Evolutionary conservation across 2,113 vertebrate genomes (phyloP).

Genomic region (Orientallactaga bullata): DNA sequence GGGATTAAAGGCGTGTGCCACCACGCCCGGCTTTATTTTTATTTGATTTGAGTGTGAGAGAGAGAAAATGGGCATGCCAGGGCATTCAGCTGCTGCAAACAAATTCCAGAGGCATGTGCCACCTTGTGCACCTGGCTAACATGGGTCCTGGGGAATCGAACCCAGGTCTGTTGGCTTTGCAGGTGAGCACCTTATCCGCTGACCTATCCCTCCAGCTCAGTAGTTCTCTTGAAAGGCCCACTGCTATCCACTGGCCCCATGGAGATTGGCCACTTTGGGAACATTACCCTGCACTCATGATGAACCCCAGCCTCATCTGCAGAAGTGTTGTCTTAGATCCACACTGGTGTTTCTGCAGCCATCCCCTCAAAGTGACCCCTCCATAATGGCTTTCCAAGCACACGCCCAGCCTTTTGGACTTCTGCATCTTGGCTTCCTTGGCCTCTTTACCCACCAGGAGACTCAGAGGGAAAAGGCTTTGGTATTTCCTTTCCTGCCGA

Average conservation of each 20-base stretch:
- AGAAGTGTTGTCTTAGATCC: neutral
- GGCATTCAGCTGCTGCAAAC: too few species aligned
- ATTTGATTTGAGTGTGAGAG: too few species aligned
- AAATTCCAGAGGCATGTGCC: too few species aligned
- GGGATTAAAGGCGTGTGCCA: too few species aligned
- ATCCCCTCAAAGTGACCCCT: neutral
- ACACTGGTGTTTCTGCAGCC: neutral
- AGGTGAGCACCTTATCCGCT: too few species aligned
- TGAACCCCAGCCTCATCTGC: neutral
- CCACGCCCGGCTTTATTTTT: too few species aligned
- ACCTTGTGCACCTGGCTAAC: too few species aligned
- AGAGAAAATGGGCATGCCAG: too few species aligned
- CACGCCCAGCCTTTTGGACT: conserved; percentile 65
- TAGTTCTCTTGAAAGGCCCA: conserved; percentile 21
- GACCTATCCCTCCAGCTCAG: too few species aligned
- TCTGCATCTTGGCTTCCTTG: conserved; percentile 59
- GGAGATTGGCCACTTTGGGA: neutral
- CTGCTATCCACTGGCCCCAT: neutral
- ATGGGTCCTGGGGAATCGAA: too few species aligned
- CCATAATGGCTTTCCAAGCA: conserved; percentile 62
- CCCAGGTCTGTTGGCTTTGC: too few species aligned
- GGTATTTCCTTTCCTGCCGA: conserved; percentile 71
- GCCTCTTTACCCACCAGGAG: conserved; percentile 73
- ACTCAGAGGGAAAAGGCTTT: conserved; percentile 49
- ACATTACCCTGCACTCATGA: neutral